Conservation (phyloP, 2,888 invertebrate genomes). For the Drosophila multiciliata region DNA sequence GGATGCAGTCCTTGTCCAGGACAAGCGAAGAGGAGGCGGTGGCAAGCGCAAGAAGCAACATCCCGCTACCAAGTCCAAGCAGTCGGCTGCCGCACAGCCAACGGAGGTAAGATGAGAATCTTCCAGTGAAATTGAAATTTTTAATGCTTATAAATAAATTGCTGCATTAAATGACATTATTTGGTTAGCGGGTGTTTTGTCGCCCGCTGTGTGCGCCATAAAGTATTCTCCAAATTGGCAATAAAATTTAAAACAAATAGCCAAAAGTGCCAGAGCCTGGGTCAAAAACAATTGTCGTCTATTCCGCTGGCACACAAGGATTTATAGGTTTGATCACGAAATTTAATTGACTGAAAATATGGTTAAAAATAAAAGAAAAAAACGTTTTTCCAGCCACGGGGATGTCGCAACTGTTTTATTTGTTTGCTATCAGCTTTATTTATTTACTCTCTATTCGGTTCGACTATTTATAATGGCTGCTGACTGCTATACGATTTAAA, state of each 20-base stretch:
- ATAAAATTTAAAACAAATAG: constrained; percentile 79
- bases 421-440: constrained; percentile 44
- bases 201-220: constrained; percentile 72
- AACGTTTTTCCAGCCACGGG: constrained; percentile 12
- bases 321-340: constrained; percentile 83
- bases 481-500: constrained; percentile 1
- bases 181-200: constrained; percentile 49
- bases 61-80: constrained; percentile 84
- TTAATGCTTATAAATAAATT: constrained; percentile 70
- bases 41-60: constrained; percentile 63
- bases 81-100: constrained; percentile 55
- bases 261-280: constrained; percentile 48
- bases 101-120: constrained; percentile 74
- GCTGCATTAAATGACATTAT: constrained; percentile 74
- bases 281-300: constrained; percentile 61
- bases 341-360: constrained; percentile 85
- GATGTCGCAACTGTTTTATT: constrained; percentile 39
- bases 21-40: constrained; percentile 83
- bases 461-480: constrained; percentile 35
- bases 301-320: constrained; percentile 49
- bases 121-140: constrained; percentile 41
- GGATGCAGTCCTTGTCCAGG: constrained; percentile 89
- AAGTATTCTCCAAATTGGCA: constrained; percentile 79
- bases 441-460: constrained; percentile 40
- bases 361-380: constrained; percentile 56